Base-by-base conservation (phyloP, 2,797 vertebrate genomes). In the Otolemur crassicaudatus region DNA sequence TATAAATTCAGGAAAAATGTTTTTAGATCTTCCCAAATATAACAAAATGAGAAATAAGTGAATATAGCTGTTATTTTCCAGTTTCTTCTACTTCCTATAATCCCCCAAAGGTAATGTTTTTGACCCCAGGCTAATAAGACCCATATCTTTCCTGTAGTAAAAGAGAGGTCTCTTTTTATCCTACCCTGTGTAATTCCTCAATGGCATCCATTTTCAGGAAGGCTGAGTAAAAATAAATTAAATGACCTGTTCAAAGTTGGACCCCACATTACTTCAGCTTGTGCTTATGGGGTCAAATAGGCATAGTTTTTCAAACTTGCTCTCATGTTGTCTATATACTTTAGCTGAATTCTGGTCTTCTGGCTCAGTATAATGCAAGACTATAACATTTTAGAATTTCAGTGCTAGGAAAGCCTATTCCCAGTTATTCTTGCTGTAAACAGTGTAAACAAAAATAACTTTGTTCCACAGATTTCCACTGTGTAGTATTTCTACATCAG, bases 161-260 rank as follows among this genome's bases (percentile, higher is more conserved):
- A 65, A 63, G 27, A 65, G 53, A 65, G 77, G 58, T 46, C 5
- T 88, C 37, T 76, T 86, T 70, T 89, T 87, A 65, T 76, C 61
- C 27, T 81, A 23, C 53, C 17, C 8, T 65, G 4, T 81, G 29
- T 85, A 72, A 77, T 81, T 90, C 40, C 23, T 85, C 4, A 81
- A 20, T 90, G 56, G 70, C 7, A 23, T n/a, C 31, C 19, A 53
- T 90, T 91, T 91, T 81, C 72, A 84, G 79, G 73, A 91, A 92
- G 17, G 10, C 65, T 75, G 12, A 83, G 4, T 85, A 46, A 81
- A 83, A 75, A 75, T 72, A 23, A 56, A 67, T 73, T 87, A 76
- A 90, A n/a, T 92, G 90, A 83, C 37, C 31, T 40, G 3, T 93
- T 77, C 25, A 63, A 61, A 60, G 61, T 69, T 85, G 56, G 56